phyloP scores from a whole-genome alignment of 2,113 vertebrate genomes.

The Myotis lucifugus region DNA sequence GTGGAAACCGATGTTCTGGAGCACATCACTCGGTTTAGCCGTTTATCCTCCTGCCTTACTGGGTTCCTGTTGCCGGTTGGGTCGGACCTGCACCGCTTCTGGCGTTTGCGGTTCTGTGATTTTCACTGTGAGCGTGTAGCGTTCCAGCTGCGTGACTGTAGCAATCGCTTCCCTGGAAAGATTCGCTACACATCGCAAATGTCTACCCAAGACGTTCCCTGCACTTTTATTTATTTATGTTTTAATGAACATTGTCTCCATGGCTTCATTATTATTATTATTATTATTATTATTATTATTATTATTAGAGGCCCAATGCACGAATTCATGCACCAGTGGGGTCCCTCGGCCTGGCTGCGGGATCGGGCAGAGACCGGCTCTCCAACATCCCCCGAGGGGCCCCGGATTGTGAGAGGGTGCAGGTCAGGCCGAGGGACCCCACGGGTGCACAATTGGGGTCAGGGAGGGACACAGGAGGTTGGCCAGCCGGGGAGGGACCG shows the following conservation, averaged over 20 bases:
- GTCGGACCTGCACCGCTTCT: not conserved
- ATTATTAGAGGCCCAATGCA: too few relatives aligned
- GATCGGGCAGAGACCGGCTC: too few relatives aligned
- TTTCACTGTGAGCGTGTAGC: not conserved
- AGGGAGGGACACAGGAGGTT: too few relatives aligned
- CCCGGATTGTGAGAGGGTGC: too few relatives aligned
- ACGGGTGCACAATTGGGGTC: too few relatives aligned
- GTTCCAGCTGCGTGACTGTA: not conserved
- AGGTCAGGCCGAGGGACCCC: too few relatives aligned
- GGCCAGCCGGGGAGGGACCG: too few relatives aligned
- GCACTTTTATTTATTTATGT: not conserved
- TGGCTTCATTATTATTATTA: not conserved
- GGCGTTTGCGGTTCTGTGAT: not conserved
- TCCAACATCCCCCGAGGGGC: too few relatives aligned
- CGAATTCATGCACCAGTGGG: too few relatives aligned
- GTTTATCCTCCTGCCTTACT: conserved; percentile 2
- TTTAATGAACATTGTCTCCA: not conserved
- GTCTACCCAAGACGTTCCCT: not conserved
- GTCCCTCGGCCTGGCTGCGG: too few relatives aligned
- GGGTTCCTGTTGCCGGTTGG: not conserved
- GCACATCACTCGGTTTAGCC: conserved; percentile 44
- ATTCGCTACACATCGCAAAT: not conserved
- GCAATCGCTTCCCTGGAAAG: not conserved
- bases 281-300: too few relatives aligned
- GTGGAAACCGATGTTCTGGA: conserved; percentile 9